A percentile compares a stretch with the other conserved stretches of the same genome.
These are phyloP conservation scores for Zootermopsis nevadensis DNA, from an alignment of 2,888 invertebrate species.

Conservation along the genomic window DNA sequence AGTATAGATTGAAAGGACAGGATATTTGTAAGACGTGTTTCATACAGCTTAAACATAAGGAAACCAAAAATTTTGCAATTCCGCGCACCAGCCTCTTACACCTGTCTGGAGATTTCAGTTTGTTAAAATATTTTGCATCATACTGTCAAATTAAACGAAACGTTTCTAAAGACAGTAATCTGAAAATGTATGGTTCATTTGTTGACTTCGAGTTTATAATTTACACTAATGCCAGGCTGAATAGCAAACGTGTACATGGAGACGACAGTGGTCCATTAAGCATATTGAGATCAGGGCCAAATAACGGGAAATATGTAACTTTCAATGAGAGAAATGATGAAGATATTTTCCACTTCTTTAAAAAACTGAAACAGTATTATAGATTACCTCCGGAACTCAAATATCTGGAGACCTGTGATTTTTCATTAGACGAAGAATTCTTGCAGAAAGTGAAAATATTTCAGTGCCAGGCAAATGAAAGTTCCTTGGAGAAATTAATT, in stretches of 20 bases:
- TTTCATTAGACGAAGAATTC: too few species aligned
- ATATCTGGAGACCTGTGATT: too few species aligned
- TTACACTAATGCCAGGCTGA: neutral
- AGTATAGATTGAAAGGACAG: neutral
- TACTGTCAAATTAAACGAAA: neutral
- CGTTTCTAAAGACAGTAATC: neutral
- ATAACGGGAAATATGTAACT: neutral
- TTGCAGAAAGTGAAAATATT: too few species aligned
- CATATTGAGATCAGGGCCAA: neutral
- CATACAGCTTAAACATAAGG: constrained; percentile 24
- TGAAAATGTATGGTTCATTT: neutral
- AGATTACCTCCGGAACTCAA: neutral
- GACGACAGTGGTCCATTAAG: neutral
- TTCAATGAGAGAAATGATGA: neutral
- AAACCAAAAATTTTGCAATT: too few species aligned
- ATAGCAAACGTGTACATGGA: neutral
- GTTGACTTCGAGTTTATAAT: neutral
- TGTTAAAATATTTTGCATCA: neutral
- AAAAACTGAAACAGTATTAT: neutral
- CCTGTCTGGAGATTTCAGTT: neutral
- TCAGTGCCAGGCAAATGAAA: too few species aligned
- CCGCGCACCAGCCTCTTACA: neutral
- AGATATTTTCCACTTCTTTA: neutral
- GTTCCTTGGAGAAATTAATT: too few species aligned
- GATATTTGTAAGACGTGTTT: neutral